A percentile compares a stretch with the other conserved stretches of the same genome.
Conservation (phyloP, 2,797 vertebrate genomes). For the Neomorphus geoffroyi region DNA sequence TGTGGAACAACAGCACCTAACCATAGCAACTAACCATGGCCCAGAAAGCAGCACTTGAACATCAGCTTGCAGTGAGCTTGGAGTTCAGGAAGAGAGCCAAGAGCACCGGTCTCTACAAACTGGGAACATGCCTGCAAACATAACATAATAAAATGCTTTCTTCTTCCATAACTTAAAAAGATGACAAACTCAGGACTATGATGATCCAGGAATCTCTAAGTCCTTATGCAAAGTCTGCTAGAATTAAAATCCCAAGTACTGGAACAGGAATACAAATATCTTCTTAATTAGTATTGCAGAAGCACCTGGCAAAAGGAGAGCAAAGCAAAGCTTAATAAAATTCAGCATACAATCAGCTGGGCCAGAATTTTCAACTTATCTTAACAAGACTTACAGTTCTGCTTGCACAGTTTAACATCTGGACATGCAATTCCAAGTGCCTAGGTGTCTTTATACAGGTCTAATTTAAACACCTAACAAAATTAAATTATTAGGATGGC, state of each 20-base stretch:
- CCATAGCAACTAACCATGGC: not conserved
- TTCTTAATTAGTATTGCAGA: not conserved
- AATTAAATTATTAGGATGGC: not conserved
- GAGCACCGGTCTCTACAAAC: not conserved
- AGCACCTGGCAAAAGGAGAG: not conserved
- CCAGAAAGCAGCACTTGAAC: not conserved
- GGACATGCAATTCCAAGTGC: accelerated
- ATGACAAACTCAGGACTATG: not conserved
- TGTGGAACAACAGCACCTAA: not conserved
- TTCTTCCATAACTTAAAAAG: not conserved
- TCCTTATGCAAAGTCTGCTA: not conserved
- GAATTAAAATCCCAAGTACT: not conserved
- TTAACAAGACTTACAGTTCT: not conserved
- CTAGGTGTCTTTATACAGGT: not conserved
- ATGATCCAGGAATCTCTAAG: not conserved
- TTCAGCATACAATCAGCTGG: not conserved
- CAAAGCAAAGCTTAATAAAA: not conserved
- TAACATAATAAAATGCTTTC: not conserved
- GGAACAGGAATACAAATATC: not conserved
- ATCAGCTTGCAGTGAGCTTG: not conserved
- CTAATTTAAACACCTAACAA: not conserved
- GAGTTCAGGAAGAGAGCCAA: not conserved
- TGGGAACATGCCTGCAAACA: not conserved
- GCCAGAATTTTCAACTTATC: not conserved
- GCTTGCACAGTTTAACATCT: not conserved